Percentiles rank a stretch among this genome's conserved stretches.
Conservation (phyloP, 1,140 invertebrate genomes). For the Papilio dardanus region DNA sequence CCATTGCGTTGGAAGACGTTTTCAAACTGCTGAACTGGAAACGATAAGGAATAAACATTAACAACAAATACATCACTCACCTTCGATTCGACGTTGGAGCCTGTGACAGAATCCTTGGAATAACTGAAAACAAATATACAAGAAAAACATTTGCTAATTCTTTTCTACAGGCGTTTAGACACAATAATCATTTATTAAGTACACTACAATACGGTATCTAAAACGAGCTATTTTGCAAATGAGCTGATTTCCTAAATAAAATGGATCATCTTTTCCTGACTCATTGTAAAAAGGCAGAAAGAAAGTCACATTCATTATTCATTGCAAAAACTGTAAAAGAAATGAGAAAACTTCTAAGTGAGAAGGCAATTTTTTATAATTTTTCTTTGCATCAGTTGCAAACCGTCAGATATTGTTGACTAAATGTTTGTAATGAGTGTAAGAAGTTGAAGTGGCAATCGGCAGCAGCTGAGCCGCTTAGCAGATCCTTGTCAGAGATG, state of each 20-base stretch:
- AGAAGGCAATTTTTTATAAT: conserved; percentile 34
- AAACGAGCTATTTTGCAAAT: too few species aligned
- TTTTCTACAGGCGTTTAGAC: not conserved
- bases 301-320: not conserved
- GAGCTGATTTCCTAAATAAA: too few species aligned
- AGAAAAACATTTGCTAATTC: not conserved
- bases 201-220: not conserved
- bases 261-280: not conserved
- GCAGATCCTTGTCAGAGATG: conserved; percentile 63
- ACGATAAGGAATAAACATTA: conserved; percentile 49
- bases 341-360: conserved; percentile 13
- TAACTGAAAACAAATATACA: too few species aligned
- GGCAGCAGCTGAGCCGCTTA: conserved; percentile 61
- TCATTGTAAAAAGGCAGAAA: not conserved
- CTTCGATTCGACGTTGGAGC: conserved; percentile 60
- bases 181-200: not conserved
- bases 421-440: conserved; percentile 55
- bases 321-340: not conserved
- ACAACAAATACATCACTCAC: conserved; percentile 53
- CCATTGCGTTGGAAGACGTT: conserved; percentile 47
- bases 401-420: conserved; percentile 59
- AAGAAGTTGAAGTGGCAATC: conserved; percentile 64
- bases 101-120: conserved; percentile 27
- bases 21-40: conserved; percentile 54
- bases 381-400: conserved; percentile 47